Evolutionary conservation across 23 tunicate species (phyloP).

Genomic region (Ciona savignyi): DNA sequence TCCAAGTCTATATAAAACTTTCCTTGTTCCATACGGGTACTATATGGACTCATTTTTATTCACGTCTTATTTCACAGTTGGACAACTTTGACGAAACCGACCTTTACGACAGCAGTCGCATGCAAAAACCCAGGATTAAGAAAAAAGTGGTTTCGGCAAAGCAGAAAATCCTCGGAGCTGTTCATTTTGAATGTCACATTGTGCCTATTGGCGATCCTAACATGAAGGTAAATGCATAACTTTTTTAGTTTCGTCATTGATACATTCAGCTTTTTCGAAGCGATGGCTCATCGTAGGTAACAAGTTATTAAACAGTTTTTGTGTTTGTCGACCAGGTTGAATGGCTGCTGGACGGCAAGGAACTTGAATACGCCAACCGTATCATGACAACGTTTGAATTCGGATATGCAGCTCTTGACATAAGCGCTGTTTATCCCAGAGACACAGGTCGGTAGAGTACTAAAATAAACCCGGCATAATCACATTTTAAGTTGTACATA

Average conservation of each 20-base stretch:
- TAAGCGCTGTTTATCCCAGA: constrained; percentile 86
- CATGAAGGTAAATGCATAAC: constrained; percentile 55
- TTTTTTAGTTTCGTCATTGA: not conserved
- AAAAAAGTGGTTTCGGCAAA: constrained; percentile 77
- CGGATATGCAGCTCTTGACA: constrained; percentile 84
- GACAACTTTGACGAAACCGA: constrained; percentile 96
- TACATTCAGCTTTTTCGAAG: not conserved
- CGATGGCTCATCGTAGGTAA: too few relatives aligned
- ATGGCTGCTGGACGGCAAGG: constrained; percentile 96
- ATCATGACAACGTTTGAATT: constrained; percentile 88
- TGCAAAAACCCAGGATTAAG: constrained; percentile 85
- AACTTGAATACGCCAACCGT: constrained; percentile 88
- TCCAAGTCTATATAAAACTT: too few relatives aligned
- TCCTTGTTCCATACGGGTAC: too few relatives aligned
- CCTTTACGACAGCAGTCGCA: constrained; percentile 44
- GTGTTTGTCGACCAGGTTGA: constrained; percentile 40
- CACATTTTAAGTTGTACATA: too few relatives aligned
- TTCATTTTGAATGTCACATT: constrained; percentile 89
- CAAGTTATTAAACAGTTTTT: too few relatives aligned
- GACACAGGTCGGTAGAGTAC: constrained; percentile 74
- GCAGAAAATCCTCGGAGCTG: constrained; percentile 79
- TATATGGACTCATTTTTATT: too few relatives aligned
- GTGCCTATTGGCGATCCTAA: constrained; percentile 98
- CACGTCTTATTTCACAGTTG: constrained; percentile 29
- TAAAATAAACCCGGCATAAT: too few relatives aligned